Percentiles rank a stretch among this genome's conserved stretches.
These are phyloP conservation scores for Drosophila bocki DNA, from an alignment of 1,140 invertebrate genomes.

Conservation along the genomic window DNA sequence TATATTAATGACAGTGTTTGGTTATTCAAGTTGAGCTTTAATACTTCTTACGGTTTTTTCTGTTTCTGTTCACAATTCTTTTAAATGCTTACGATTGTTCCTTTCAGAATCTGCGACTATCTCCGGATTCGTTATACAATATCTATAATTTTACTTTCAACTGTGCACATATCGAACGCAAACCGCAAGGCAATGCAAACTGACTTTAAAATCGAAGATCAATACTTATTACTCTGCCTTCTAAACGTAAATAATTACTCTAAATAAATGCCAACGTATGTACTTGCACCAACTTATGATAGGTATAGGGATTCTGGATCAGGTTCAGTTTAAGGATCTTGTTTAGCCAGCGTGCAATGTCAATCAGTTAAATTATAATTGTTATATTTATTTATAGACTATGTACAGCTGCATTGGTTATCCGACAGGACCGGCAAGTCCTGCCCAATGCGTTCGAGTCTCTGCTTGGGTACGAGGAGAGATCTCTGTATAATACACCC, in stretches of 20 bases:
- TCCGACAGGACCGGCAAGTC: slow-evolving; percentile 69
- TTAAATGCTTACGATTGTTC: slow-evolving; percentile 77
- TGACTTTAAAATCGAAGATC: slow-evolving; percentile 42
- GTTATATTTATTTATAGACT: slow-evolving; percentile 69
- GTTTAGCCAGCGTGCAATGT: slow-evolving; percentile 49
- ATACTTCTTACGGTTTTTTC: slow-evolving; percentile 64
- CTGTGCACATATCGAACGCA: slow-evolving; percentile 33
- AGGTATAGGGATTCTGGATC: not conserved
- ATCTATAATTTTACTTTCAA: slow-evolving; percentile 18
- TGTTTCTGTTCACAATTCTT: slow-evolving; percentile 39
- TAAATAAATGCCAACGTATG: slow-evolving; percentile 52
- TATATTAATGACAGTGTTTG: slow-evolving; percentile 56
- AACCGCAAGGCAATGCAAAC: slow-evolving; percentile 51
- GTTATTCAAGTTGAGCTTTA: slow-evolving; percentile 71
- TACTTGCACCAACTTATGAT: slow-evolving; percentile 23
- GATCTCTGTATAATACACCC: slow-evolving; percentile 84
- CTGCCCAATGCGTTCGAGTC: slow-evolving; percentile 80
- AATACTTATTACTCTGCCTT: slow-evolving; percentile 31
- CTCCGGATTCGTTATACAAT: slow-evolving; percentile 37
- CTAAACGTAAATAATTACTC: slow-evolving; percentile 36
- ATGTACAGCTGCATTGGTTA: slow-evolving; percentile 83
- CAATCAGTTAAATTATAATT: slow-evolving; percentile 53
- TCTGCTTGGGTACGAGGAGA: slow-evolving; percentile 82
- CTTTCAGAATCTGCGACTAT: slow-evolving; percentile 32
- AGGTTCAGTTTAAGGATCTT: slow-evolving; percentile 1